Conservation (phyloP, 1,140 invertebrate genomes). For the Bilobella aurantiaca region DNA sequence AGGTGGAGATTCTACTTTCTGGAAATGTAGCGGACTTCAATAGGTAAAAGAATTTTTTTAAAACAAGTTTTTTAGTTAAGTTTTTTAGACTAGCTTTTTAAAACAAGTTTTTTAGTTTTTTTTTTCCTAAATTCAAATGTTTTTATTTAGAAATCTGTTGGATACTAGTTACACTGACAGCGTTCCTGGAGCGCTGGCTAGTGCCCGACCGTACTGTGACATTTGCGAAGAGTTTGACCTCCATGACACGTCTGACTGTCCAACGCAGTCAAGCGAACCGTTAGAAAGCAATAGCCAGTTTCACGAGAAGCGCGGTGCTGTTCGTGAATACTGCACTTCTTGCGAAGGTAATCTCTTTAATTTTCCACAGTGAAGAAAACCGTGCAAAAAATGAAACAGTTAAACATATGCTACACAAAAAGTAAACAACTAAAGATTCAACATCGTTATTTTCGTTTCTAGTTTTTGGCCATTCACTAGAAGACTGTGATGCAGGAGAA, state of each 20-base stretch:
- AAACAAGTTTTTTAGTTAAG: no score
- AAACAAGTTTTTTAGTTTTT: neutral
- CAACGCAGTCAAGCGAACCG: conserved; percentile 60
- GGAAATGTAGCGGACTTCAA: conserved; percentile 52
- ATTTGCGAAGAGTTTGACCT: conserved; percentile 93
- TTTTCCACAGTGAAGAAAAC: neutral
- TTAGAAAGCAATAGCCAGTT: conserved; percentile 43
- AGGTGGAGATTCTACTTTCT: conserved; percentile 67
- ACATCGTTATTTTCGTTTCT: conserved; percentile 33
- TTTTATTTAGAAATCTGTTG: neutral
- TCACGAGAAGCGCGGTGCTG: conserved; percentile 37
- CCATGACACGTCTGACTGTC: conserved; percentile 95
- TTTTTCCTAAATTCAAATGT: neutral
- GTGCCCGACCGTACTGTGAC: conserved; percentile 85
- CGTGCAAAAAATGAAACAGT: neutral
- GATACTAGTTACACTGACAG: conserved; percentile 3
- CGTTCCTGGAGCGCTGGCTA: conserved; percentile 44
- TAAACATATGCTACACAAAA: no score
- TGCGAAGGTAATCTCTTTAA: conserved; percentile 64
- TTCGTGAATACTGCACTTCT: conserved; percentile 77
- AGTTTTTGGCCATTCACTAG: conserved; percentile 70
- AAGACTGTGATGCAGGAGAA: conserved; percentile 68
- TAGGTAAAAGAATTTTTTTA: conserved; percentile 43
- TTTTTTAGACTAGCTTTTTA: no score
- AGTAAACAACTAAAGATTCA: no score